Base-by-base conservation (phyloP, 2,797 vertebrate genomes). In the Bradypodion pumilum region DNA sequence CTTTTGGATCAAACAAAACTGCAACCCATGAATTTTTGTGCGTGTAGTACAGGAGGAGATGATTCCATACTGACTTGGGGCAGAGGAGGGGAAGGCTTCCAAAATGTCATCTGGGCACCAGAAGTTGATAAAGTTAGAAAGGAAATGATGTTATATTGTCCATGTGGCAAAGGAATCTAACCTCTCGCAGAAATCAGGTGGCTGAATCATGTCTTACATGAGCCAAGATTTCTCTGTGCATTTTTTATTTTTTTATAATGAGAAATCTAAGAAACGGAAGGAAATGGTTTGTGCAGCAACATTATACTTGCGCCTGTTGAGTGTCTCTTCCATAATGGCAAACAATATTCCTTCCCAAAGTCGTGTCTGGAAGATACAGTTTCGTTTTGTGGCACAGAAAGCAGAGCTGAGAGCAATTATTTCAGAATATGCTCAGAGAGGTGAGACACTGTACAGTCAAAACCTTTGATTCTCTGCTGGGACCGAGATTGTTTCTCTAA, bases 31-130 rank as follows among this genome's bases (percentile, higher is more conserved):
- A n/a, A 8, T 60, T 60, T 60, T 60, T 78, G 52, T 35, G 27
- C 4, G 49, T 19, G 44, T 10, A 29, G 44, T 35, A 32, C 4
- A 56, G 4, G 52, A 77, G 49, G 46, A 35, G 19, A 32, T 68
- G 1, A 42, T 19, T 68, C 27, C 10, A 3, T 66, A 19, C 4
- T 5, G 7, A 4, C 2, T 27, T 35, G 19, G 19, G 52, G 52
- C n/a, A n/a, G n/a, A 16, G 3, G 52, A 19, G 56, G 5, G 13
- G 46, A 19, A 15, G 52, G 52, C 35, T 68, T 56, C 75, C 56
- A 46, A 52, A 69, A 70, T 63, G 74, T 80, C 80, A 75, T 29
- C 42, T 70, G 83, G 83, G 79, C 46, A 78, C 49, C 84, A 90
- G 89, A 78, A 89, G 80, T 19, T 16, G 49, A 56, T 9, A 66